These are phyloP conservation scores for Drosophila bifasciata DNA, from an alignment of 1,140 invertebrate genomes.

Conservation along the genomic window DNA sequence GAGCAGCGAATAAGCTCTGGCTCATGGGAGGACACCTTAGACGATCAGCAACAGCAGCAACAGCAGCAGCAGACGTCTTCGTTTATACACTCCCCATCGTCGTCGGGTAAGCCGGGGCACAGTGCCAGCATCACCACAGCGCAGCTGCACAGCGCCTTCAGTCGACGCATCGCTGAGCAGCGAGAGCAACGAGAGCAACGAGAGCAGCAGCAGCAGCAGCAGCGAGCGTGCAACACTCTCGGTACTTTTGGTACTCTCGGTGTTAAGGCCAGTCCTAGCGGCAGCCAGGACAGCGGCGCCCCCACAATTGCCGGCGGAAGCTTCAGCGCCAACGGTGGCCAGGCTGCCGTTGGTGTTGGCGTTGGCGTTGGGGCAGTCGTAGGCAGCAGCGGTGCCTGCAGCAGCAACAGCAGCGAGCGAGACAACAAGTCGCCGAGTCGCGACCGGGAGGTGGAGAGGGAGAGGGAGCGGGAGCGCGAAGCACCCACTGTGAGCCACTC, in stretches of 20 bases:
- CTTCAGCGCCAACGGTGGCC: constrained; percentile 80
- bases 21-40: constrained; percentile 80
- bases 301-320: constrained; percentile 83
- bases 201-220: constrained; percentile 40
- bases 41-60: constrained; percentile 41
- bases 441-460: constrained; percentile 20
- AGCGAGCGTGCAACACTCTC: constrained; percentile 15
- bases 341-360: constrained; percentile 80
- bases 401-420: constrained; percentile 62
- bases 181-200: constrained; percentile 55
- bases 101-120: constrained; percentile 8
- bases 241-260: too few relatives aligned
- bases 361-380: constrained; percentile 29
- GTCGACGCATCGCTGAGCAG: constrained; percentile 66
- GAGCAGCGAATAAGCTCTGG: constrained; percentile 78
- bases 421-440: constrained; percentile 61
- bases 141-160: constrained; percentile 71
- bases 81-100: constrained; percentile 29
- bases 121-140: constrained; percentile 71
- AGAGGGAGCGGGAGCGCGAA: constrained; percentile 9
- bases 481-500: constrained; percentile 33
- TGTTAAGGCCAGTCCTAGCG: neutral
- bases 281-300: constrained; percentile 48
- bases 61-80: constrained; percentile 37
- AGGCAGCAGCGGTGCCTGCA: constrained; percentile 42